phyloP scores from a whole-genome alignment of 2,797 vertebrate genomes.

The Girardinus metallicus region DNA sequence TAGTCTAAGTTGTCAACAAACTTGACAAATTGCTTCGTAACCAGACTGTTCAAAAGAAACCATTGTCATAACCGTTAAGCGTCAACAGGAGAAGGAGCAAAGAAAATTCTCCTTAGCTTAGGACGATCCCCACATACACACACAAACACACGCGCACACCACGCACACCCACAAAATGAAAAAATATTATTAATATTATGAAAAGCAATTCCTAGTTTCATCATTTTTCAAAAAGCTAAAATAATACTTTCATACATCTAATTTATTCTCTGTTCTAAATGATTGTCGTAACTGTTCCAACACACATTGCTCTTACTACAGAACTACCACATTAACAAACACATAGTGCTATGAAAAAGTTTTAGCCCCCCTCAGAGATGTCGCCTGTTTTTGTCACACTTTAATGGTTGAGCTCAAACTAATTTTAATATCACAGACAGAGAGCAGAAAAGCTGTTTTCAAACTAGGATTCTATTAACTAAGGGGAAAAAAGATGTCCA shows the following conservation, averaged over 20 bases:
- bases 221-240: conserved; percentile 15
- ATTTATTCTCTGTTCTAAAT: conserved; percentile 12
- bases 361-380: background rate
- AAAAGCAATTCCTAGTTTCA: conserved; percentile 30
- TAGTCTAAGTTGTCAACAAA: conserved; percentile 63
- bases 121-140: conserved; percentile 36
- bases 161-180: conserved; percentile 21
- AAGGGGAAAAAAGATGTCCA: background rate
- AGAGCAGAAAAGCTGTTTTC: background rate
- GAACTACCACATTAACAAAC: background rate
- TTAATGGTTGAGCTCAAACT: background rate
- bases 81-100: conserved; percentile 48
- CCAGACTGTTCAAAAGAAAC: conserved; percentile 64
- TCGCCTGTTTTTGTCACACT: background rate
- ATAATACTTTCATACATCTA: conserved; percentile 26
- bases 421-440: background rate
- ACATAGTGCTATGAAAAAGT: background rate
- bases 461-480: background rate
- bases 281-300: background rate
- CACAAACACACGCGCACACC: conserved; percentile 29
- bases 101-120: conserved; percentile 30
- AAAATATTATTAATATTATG: conserved; percentile 42
- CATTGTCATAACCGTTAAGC: conserved; percentile 65
- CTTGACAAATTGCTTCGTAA: conserved; percentile 71
- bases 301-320: background rate